A percentile compares a stretch with the other conserved stretches of the same genome.
Evolutionary conservation across 2,113 vertebrate species (phyloP).

Genomic region (Sturnus vulgaris): DNA sequence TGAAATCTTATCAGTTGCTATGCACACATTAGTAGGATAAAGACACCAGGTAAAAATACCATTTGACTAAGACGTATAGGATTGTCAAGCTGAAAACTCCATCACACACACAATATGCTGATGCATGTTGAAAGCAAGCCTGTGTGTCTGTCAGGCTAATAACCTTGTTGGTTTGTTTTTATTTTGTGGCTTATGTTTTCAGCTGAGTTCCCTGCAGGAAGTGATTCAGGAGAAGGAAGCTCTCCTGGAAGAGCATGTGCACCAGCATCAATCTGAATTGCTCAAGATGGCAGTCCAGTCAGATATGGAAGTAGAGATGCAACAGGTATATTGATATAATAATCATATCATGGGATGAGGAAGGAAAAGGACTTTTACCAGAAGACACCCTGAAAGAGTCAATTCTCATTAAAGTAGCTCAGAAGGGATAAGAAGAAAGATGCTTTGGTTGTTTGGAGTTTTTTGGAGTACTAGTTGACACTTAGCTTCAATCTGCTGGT

Average conservation of each 20-base stretch:
- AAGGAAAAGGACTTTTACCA: background rate
- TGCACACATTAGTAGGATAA: background rate
- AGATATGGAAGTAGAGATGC: slow-evolving; percentile 74
- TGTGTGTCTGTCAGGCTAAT: background rate
- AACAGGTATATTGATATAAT: slow-evolving; percentile 77
- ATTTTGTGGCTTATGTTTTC: slow-evolving; percentile 39
- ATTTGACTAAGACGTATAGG: background rate
- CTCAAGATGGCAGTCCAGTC: slow-evolving; percentile 63
- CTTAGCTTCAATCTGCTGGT: background rate
- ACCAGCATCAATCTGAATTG: slow-evolving; percentile 86
- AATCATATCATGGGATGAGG: background rate
- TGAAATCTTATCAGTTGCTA: background rate
- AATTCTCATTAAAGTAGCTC: background rate
- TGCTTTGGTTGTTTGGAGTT: background rate
- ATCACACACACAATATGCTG: background rate
- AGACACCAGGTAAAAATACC: background rate
- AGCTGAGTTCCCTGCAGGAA: slow-evolving; percentile 82
- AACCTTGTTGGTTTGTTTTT: background rate
- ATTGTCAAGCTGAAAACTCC: background rate
- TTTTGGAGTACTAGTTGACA: background rate
- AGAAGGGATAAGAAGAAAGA: background rate
- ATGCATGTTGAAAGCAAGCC: background rate
- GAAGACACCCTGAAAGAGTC: background rate
- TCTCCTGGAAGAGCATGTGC: slow-evolving; percentile 83
- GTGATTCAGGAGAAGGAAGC: slow-evolving; percentile 86